Percentiles rank a stretch among this genome's conserved stretches.
These are phyloP conservation scores for Ophioninae sp. DNA, from an alignment of 2,888 invertebrate genomes.

Conservation along the genomic window DNA sequence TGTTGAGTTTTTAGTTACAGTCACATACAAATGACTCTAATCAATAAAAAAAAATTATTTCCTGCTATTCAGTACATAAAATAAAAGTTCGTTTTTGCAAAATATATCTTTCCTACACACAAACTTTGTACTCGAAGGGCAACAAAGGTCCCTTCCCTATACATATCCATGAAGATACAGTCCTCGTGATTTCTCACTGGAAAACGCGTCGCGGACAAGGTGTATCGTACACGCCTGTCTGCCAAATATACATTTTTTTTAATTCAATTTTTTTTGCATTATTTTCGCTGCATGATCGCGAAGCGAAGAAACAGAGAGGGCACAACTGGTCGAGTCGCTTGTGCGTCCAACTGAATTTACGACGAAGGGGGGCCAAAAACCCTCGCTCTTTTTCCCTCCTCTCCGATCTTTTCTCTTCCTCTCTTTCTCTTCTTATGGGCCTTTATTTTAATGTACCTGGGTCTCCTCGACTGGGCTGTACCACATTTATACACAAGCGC, in stretches of 20 bases:
- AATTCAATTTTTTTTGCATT: conserved; percentile 70
- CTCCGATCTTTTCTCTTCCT: conserved; percentile 48
- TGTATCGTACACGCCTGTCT: conserved; percentile 74
- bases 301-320: conserved; percentile 64
- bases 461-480: conserved; percentile 52
- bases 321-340: conserved; percentile 72
- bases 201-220: conserved; percentile 70
- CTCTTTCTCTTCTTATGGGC: conserved; percentile 68
- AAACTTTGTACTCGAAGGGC: no score
- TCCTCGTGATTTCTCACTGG: conserved; percentile 43
- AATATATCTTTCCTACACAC: not conserved
- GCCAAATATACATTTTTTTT: conserved; percentile 71
- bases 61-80: no score
- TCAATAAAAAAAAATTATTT: no score
- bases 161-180: conserved; percentile 12
- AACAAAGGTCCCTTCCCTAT: not conserved
- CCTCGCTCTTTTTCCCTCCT: conserved; percentile 48
- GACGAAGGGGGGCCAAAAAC: conserved; percentile 68
- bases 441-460: conserved; percentile 77
- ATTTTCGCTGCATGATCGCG: conserved; percentile 70
- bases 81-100: not conserved
- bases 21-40: no score
- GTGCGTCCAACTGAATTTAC: conserved; percentile 77
- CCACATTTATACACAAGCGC: conserved; percentile 1
- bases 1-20: no score